Evolutionary conservation across 2,797 vertebrate species (phyloP).

Genomic region (Pagetopsis macropterus): DNA sequence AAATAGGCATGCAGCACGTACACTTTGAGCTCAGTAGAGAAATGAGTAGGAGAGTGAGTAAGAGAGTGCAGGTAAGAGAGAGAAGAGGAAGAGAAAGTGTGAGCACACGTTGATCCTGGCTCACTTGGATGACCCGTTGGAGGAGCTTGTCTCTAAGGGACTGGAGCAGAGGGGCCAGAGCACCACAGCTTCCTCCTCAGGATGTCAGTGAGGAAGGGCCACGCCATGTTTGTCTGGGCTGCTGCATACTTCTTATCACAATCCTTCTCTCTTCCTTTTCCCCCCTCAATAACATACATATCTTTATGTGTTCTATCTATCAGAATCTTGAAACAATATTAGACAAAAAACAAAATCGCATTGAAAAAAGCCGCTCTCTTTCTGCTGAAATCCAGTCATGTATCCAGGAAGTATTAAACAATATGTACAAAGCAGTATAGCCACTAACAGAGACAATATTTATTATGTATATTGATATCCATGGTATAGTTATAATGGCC

Average conservation of each 20-base stretch:
- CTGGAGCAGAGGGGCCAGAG: slow-evolving; percentile 57
- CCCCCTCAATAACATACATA: slow-evolving; percentile 41
- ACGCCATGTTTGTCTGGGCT: slow-evolving; percentile 78
- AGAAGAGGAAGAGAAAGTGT: slow-evolving; percentile 55
- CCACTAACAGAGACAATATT: not conserved
- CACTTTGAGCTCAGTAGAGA: slow-evolving; percentile 25
- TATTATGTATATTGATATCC: not conserved
- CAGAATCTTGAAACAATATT: slow-evolving; percentile 52
- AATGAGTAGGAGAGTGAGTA: slow-evolving; percentile 2
- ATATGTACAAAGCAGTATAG: not conserved
- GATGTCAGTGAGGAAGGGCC: slow-evolving; percentile 81
- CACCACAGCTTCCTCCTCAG: slow-evolving; percentile 79
- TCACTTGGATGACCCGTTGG: slow-evolving; percentile 46
- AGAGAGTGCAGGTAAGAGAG: not conserved
- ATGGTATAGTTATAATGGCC: not conserved
- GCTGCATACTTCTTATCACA: slow-evolving; percentile 71
- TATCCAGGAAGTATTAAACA: not conserved
- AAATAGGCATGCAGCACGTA: slow-evolving; percentile 6
- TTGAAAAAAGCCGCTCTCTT: not conserved
- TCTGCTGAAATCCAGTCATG: not conserved
- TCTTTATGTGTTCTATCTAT: slow-evolving; percentile 43
- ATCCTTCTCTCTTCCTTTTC: slow-evolving; percentile 56
- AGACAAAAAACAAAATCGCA: not conserved
- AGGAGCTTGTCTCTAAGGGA: slow-evolving; percentile 66
- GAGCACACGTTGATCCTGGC: slow-evolving; percentile 52